phyloP scores from a whole-genome alignment of 2,888 invertebrate species.

The Strigamia maritima region DNA sequence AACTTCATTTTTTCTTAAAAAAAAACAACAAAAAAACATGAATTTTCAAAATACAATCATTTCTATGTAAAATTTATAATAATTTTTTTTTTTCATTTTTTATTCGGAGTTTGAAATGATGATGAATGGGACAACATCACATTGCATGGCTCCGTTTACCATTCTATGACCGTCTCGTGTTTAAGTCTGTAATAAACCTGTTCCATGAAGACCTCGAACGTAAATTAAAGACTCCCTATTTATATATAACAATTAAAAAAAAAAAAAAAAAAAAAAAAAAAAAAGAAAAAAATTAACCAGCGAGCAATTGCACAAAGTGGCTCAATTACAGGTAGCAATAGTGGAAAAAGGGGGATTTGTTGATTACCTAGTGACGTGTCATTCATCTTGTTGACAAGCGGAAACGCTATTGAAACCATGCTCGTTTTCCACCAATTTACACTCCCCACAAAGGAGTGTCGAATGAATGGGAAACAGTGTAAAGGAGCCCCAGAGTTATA shows the following conservation, averaged over 20 bases:
- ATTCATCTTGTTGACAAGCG: constrained; percentile 24
- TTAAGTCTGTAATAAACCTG: constrained; percentile 21
- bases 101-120: background rate
- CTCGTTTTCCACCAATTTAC: constrained; percentile 22
- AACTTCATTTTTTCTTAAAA: too few relatives aligned
- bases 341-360: background rate
- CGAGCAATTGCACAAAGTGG: too few relatives aligned
- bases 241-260: too few relatives aligned
- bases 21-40: background rate
- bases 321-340: background rate
- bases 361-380: background rate
- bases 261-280: too few relatives aligned
- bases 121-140: background rate
- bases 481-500: background rate
- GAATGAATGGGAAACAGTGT: background rate
- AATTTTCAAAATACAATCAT: background rate
- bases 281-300: too few relatives aligned
- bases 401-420: background rate
- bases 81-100: background rate
- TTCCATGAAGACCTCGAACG: background rate
- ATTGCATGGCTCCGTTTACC: background rate
- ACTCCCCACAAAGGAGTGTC: constrained; percentile 14
- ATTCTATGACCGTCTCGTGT: constrained; percentile 12
- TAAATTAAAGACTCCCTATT: background rate
- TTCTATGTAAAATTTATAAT: background rate